A percentile compares a stretch with the other conserved stretches of the same genome.
Conservation (phyloP, 2,888 invertebrate species). For the Schrankia costaestrigalis region DNA sequence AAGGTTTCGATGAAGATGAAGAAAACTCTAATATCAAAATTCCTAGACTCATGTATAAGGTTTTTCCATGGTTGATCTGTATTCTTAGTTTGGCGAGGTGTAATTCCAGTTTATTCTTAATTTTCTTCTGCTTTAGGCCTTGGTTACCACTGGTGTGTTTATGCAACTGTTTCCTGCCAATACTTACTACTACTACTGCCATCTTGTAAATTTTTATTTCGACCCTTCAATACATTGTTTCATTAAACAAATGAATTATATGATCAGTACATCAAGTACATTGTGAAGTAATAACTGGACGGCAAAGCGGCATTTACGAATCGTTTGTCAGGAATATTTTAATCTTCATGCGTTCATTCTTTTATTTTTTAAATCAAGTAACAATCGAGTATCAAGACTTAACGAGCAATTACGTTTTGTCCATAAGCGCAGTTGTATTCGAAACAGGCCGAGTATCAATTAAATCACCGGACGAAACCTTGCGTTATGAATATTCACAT, state of each 20-base stretch:
- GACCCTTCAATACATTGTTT: constrained; percentile 18
- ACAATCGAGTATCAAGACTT: constrained; percentile 70
- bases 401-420: constrained; percentile 76
- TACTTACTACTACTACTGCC: constrained; percentile 21
- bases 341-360: constrained; percentile 46
- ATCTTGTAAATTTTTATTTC: constrained; percentile 22
- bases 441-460: constrained; percentile 58
- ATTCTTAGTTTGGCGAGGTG: too few relatives aligned
- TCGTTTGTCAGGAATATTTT: constrained; percentile 48
- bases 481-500: constrained; percentile 72
- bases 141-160: too few relatives aligned
- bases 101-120: too few relatives aligned
- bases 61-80: too few relatives aligned
- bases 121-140: too few relatives aligned
- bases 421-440: constrained; percentile 55
- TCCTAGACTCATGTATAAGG: too few relatives aligned
- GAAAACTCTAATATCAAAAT: too few relatives aligned
- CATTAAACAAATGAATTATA: constrained; percentile 21
- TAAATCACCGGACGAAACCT: constrained; percentile 58
- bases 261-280: not conserved
- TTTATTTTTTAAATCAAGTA: constrained; percentile 71
- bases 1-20: too few relatives aligned
- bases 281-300: constrained; percentile 1
- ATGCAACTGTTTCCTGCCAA: too few relatives aligned
- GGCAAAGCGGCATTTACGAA: constrained; percentile 14